Evolutionary conservation across 2,797 vertebrate species (phyloP).

Genomic region (Eulemur mongoz): DNA sequence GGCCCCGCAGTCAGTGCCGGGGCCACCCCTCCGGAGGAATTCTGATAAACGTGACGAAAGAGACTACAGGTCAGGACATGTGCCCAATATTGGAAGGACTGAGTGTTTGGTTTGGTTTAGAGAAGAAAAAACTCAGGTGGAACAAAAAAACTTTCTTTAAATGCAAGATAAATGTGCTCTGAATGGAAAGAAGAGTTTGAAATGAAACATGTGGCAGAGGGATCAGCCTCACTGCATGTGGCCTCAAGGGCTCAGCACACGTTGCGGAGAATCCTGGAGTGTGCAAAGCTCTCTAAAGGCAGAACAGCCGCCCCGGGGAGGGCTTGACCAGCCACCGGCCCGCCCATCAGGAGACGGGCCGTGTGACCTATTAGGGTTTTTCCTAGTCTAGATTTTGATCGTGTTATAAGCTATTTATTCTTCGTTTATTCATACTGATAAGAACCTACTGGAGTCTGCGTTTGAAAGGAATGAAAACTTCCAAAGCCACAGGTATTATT

Average conservation of each 20-base stretch:
- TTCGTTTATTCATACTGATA: not conserved
- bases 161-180: not conserved
- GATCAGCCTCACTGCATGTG: too few relatives aligned
- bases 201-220: not conserved
- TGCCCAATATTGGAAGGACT: too few relatives aligned
- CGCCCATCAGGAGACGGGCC: not conserved
- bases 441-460: not conserved
- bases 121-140: not conserved
- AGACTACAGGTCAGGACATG: not conserved
- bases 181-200: not conserved
- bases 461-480: not conserved
- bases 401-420: not conserved
- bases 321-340: not conserved
- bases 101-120: not conserved
- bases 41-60: not conserved
- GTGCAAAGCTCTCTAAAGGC: not conserved
- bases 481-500: not conserved
- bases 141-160: not conserved
- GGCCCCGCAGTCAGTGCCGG: not conserved
- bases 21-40: not conserved
- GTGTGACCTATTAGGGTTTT: not conserved
- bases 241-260: not conserved
- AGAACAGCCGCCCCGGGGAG: not conserved
- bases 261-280: too few relatives aligned
- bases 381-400: not conserved